A percentile compares a stretch with the other conserved stretches of the same genome.
These are phyloP conservation scores for Tridacna crocea DNA, from an alignment of 2,888 invertebrate species.

Conservation along the genomic window DNA sequence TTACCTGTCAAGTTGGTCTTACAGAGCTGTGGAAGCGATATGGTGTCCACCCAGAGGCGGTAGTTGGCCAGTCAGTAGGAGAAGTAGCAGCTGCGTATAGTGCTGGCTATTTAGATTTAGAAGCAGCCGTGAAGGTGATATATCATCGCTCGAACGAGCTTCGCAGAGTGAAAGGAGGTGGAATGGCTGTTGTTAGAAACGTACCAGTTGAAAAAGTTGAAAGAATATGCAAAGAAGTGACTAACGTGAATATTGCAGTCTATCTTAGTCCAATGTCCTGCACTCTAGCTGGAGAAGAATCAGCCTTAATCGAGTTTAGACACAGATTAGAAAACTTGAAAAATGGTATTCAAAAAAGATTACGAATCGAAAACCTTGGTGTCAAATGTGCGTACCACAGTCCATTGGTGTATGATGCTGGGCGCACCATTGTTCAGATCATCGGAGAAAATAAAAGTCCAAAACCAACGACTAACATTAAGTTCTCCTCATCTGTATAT, in stretches of 20 bases:
- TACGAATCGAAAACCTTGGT: neutral
- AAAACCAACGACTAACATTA: too few relatives aligned
- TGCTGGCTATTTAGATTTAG: slow-evolving; percentile 58
- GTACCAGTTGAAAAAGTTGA: slow-evolving; percentile 40
- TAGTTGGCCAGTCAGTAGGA: slow-evolving; percentile 75
- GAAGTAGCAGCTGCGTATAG: slow-evolving; percentile 73
- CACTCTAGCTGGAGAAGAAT: slow-evolving; percentile 64
- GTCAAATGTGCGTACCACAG: slow-evolving; percentile 67
- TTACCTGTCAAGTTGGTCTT: slow-evolving; percentile 69
- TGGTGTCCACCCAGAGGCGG: slow-evolving; percentile 64
- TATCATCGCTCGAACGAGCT: slow-evolving; percentile 66
- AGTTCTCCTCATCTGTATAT: slow-evolving; percentile 42
- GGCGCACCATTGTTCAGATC: neutral
- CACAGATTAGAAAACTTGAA: slow-evolving; percentile 39
- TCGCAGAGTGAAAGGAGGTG: slow-evolving; percentile 51
- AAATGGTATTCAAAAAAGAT: slow-evolving; percentile 28
- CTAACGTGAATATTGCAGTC: slow-evolving; percentile 55
- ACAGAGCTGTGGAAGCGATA: slow-evolving; percentile 61
- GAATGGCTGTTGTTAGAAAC: slow-evolving; percentile 67
- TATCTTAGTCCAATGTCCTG: slow-evolving; percentile 62
- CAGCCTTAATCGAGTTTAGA: slow-evolving; percentile 52
- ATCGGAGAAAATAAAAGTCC: too few relatives aligned
- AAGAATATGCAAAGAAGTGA: slow-evolving; percentile 20
- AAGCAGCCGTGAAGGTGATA: slow-evolving; percentile 70
- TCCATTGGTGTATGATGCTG: slow-evolving; percentile 32